phyloP scores from a whole-genome alignment of 2,888 invertebrate species.

The Oxyteleia sp. region DNA sequence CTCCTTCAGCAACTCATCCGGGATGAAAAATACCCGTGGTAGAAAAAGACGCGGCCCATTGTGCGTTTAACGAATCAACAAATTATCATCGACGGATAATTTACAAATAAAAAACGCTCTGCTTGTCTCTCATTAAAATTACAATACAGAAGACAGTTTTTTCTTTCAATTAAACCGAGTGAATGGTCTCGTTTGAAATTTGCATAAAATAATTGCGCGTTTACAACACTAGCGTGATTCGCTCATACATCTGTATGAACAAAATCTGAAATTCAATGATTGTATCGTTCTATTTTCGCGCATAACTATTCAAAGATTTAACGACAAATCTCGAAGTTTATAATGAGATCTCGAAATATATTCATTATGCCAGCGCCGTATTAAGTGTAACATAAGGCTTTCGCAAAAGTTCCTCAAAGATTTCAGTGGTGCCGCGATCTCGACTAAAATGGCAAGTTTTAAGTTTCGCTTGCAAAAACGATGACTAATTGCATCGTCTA shows the following conservation, averaged over 20 bases:
- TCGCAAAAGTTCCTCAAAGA: constrained; percentile 57
- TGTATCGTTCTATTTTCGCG: constrained; percentile 29
- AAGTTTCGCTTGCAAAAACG: constrained; percentile 55
- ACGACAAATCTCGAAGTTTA: constrained; percentile 47
- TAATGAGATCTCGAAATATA: constrained; percentile 56
- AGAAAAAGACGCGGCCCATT: neutral
- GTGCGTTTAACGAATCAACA: constrained; percentile 4
- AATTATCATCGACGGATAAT: constrained; percentile 12
- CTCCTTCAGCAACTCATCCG: constrained; percentile 14
- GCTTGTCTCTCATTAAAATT: constrained; percentile 18
- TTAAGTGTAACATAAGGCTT: constrained; percentile 59
- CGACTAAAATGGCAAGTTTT: constrained; percentile 48
- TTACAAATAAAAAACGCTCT: neutral
- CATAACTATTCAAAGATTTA: constrained; percentile 49
- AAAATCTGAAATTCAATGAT: constrained; percentile 47
- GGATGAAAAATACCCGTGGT: constrained; percentile 7
- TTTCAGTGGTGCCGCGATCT: constrained; percentile 49
- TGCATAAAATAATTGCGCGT: constrained; percentile 43
- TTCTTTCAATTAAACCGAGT: constrained; percentile 25
- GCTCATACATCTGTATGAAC: constrained; percentile 37
- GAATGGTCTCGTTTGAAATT: constrained; percentile 30
- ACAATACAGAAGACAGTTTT: constrained; percentile 22
- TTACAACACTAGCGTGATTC: constrained; percentile 32
- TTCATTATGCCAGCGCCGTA: constrained; percentile 40
- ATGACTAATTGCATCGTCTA: constrained; percentile 54